phyloP scores from a whole-genome alignment of 2,888 invertebrate genomes.

The Leptarthrus brevirostris region DNA sequence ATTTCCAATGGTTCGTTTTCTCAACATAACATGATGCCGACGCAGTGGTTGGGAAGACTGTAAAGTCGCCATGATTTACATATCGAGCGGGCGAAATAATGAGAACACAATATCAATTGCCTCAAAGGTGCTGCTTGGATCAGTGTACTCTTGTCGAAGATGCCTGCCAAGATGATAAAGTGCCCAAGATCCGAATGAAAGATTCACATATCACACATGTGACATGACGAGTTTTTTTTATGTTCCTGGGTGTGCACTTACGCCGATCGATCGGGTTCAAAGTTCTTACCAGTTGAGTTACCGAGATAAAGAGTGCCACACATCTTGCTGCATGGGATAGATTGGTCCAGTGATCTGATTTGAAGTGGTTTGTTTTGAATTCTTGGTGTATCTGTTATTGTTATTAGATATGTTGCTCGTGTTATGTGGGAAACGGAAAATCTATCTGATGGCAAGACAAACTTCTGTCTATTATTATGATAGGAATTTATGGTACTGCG shows the following conservation, averaged over 20 bases:
- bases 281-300: constrained; percentile 7
- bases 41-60: constrained; percentile 21
- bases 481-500: too few species aligned
- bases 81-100: neutral
- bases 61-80: constrained; percentile 16
- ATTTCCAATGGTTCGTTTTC: constrained; percentile 21
- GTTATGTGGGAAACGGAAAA: too few species aligned
- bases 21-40: constrained; percentile 7
- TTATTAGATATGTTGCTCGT: too few species aligned
- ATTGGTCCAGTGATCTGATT: neutral
- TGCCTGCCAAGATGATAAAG: constrained; percentile 12
- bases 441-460: too few species aligned
- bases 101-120: constrained; percentile 33
- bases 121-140: constrained; percentile 16
- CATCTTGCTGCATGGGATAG: neutral
- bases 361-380: constrained; percentile 7
- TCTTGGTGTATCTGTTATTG: neutral
- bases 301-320: constrained; percentile 6
- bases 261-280: constrained; percentile 24
- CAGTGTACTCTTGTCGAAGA: constrained; percentile 2
- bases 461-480: too few species aligned
- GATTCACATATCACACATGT: constrained; percentile 12
- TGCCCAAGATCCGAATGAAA: constrained; percentile 4
- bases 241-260: constrained; percentile 16
- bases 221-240: constrained; percentile 21